A percentile compares a stretch with the other conserved stretches of the same genome.
Conservation (phyloP, 2,888 invertebrate species). For the Monopis laevigella region DNA sequence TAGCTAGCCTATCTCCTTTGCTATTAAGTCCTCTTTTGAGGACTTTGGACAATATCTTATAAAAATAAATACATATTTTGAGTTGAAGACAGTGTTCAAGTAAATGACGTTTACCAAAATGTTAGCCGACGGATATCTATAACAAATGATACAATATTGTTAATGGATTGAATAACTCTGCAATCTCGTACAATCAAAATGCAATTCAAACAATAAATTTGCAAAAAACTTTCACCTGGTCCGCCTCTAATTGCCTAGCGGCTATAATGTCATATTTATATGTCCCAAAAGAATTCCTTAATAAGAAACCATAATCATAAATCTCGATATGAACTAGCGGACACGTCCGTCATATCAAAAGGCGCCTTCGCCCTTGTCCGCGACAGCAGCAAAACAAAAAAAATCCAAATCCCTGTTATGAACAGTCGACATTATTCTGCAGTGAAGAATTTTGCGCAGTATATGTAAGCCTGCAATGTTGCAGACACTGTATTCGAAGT, state of each 20-base stretch:
- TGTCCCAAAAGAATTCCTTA: slow-evolving; percentile 30
- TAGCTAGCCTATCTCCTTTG: no score
- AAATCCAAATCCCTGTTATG: background rate
- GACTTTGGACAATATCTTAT: no score
- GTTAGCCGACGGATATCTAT: no score
- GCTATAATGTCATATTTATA: slow-evolving; percentile 22
- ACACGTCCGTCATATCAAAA: slow-evolving; percentile 36
- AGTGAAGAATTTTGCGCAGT: slow-evolving; percentile 31
- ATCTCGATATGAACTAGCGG: slow-evolving; percentile 42
- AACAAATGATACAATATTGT: no score
- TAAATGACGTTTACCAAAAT: no score
- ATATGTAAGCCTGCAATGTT: no score
- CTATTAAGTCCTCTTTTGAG: no score
- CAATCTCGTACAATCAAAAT: no score
- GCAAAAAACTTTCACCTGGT: background rate
- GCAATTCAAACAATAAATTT: background rate
- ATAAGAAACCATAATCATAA: slow-evolving; percentile 38
- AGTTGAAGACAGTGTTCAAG: no score
- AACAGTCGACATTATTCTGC: slow-evolving; percentile 23
- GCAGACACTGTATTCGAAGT: no score
- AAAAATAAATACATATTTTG: no score
- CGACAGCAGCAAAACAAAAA: background rate
- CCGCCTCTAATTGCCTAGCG: slow-evolving; percentile 45
- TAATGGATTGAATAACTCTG: no score
- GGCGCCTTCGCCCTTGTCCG: slow-evolving; percentile 53